Conservation (phyloP, 1,140 invertebrate genomes). For the Pissodes strobi region DNA sequence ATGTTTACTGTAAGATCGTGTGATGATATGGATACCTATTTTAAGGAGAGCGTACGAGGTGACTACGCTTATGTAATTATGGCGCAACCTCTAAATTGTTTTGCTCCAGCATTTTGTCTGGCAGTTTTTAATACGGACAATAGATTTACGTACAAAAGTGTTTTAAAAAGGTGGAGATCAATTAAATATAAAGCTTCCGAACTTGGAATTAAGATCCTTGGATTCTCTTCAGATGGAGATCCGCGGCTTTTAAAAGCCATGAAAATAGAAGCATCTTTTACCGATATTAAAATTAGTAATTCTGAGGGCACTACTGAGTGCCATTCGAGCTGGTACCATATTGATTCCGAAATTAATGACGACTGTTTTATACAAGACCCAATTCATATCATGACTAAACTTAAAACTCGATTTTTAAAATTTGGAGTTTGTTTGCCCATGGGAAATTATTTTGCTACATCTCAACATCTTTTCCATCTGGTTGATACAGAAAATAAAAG, state of each 20-base stretch:
- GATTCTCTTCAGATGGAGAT: background rate
- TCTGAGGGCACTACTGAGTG: background rate
- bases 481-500: background rate
- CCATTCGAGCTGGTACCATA: background rate
- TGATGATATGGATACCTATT: background rate
- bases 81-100: slow-evolving; percentile 2
- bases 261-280: slow-evolving; percentile 1
- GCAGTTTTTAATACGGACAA: slow-evolving; percentile 1
- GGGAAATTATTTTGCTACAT: background rate
- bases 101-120: slow-evolving; percentile 5
- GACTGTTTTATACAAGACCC: slow-evolving; percentile 2
- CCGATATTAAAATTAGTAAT: background rate
- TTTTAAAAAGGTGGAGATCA: background rate
- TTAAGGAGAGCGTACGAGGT: background rate
- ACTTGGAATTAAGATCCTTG: slow-evolving; percentile 6
- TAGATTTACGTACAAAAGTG: slow-evolving; percentile 6
- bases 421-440: background rate
- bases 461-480: background rate
- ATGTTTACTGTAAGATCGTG: background rate
- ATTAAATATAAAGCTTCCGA: background rate
- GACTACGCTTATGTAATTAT: slow-evolving; percentile 3
- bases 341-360: slow-evolving; percentile 4
- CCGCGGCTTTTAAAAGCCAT: slow-evolving; percentile 1
- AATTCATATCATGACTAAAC: slow-evolving; percentile 6
- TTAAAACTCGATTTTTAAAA: background rate